A percentile compares a stretch with the other conserved stretches of the same genome.
Conservation (phyloP, 2,113 vertebrate genomes). For the Indri indri region DNA sequence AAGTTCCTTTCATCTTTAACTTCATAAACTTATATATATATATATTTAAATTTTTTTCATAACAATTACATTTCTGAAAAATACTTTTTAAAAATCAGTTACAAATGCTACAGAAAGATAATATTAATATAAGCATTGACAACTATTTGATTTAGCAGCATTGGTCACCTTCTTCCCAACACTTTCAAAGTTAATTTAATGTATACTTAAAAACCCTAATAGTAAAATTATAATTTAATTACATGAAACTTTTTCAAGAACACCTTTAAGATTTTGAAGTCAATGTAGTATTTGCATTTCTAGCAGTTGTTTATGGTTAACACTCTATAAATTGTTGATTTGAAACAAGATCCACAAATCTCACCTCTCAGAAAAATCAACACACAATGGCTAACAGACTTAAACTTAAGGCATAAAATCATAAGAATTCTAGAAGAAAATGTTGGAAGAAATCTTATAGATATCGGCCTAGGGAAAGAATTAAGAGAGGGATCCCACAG, state of each 20-base stretch:
- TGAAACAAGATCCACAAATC: not conserved
- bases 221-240: not conserved
- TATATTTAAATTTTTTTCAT: not conserved
- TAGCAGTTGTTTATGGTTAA: not conserved
- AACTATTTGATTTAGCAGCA: not conserved
- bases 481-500: too few species aligned
- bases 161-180: not conserved
- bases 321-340: not conserved
- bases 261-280: not conserved
- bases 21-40: not conserved
- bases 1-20: not conserved
- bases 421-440: too few species aligned
- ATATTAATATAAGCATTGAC: not conserved
- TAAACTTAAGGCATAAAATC: too few species aligned
- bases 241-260: not conserved
- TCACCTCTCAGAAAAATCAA: too few species aligned
- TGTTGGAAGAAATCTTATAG: too few species aligned
- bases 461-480: too few species aligned
- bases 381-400: too few species aligned
- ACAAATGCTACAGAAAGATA: not conserved
- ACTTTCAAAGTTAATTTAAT: not conserved
- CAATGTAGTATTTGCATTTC: not conserved
- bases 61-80: constrained; percentile 6
- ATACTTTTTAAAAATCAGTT: not conserved
- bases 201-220: not conserved